Percentiles rank a stretch among this genome's conserved stretches.
Conservation (phyloP, 2,113 vertebrate species). For the Cyrtonyx montezumae region DNA sequence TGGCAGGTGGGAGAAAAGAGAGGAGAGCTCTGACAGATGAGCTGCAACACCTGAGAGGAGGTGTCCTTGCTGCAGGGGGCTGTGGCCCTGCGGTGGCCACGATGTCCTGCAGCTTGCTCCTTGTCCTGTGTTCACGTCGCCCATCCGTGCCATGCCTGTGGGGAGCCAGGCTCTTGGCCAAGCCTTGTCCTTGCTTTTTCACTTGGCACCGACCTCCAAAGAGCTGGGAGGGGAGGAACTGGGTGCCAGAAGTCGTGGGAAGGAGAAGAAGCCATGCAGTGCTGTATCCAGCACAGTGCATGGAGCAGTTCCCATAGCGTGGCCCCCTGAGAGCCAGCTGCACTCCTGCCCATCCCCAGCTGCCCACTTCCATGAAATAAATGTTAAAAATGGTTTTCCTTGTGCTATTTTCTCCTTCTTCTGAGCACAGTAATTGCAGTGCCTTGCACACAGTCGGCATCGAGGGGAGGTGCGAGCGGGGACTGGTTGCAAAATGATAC, state of each 20-base stretch:
- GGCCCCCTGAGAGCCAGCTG: background rate
- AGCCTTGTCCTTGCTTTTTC: background rate
- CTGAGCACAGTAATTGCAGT: accelerated
- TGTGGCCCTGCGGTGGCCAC: accelerated
- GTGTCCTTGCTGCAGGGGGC: background rate
- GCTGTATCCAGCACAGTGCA: too few relatives aligned
- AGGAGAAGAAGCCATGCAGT: background rate
- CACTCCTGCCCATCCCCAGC: background rate
- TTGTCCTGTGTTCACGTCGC: too few relatives aligned
- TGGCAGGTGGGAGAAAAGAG: background rate
- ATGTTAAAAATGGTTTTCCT: background rate
- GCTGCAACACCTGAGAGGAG: constrained; percentile 11
- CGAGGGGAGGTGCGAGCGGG: background rate
- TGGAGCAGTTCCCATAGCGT: background rate
- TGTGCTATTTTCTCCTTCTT: background rate
- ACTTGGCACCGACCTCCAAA: background rate
- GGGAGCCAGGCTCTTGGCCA: background rate
- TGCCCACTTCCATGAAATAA: background rate
- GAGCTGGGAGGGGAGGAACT: background rate
- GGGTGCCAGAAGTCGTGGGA: accelerated
- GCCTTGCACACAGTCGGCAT: accelerated
- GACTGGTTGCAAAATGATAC: background rate
- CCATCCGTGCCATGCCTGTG: accelerated
- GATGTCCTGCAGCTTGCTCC: background rate
- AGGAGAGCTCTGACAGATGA: constrained; percentile 33